Evolutionary conservation across 2,113 vertebrate species (phyloP), one percentile per base, ranked within the genome.

Genomic region (Xenus cinereus): DNA sequence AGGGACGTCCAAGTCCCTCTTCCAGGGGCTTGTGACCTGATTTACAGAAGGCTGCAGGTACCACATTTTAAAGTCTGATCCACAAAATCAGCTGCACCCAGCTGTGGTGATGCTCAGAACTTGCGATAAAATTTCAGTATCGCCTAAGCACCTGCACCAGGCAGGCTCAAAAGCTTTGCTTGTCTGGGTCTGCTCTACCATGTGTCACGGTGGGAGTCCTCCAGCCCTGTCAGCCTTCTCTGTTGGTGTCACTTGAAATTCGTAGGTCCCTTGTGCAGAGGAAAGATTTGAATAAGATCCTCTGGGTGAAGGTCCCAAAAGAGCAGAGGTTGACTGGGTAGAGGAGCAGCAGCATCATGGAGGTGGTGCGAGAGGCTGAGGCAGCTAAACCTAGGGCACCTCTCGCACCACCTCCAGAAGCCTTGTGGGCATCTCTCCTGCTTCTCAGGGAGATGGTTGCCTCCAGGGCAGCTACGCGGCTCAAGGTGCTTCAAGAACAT

Each of bases 341-440:
- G 35, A 56, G 35, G n/a, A 8, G 21, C 0, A 3, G 56, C 50
- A 64, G 75, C 50, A 17, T 32, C 1, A 0, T 0, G 2, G 56
- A 46, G 21, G 28, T 85, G 37, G 73, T 68, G 32, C 56, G 46
- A 87, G 85, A 92, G 3, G 22, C 0, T 32, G 43, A 72, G 51
- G 43, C 51, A 71, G 60, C 37, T 46, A 66, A 87, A 66, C n/a
- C 8, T 73, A 69, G 33, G 20, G 45, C 35, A 84, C n/a, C n/a
- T 39, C 37, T 39, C 37, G 37, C 37, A 39, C 37, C 37, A 39
- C 37, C 37, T 35, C 21, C 50, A 81, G 54, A 27, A 67, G 66
- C 75, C 19, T 53, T 0, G 2, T 0, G 7, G 82, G 51, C 27
- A 91, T 66, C 66, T 78, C 62, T 81, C 78, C 48, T 67, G 64